phyloP scores from a whole-genome alignment of 1,140 invertebrate genomes.

The Colletes latitarsis region DNA sequence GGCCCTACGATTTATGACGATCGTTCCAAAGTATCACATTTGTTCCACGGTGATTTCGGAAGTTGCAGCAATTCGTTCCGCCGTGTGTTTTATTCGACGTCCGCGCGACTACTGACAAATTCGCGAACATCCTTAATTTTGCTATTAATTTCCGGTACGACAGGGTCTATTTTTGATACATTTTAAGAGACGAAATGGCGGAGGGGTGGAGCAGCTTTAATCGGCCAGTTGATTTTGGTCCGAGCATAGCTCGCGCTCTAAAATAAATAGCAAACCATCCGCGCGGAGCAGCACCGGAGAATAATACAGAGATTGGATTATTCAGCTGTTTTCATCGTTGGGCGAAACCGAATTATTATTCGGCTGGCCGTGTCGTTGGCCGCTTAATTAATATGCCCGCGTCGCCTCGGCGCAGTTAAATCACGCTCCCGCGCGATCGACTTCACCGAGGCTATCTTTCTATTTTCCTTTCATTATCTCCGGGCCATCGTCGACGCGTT shows the following conservation, averaged over 20 bases:
- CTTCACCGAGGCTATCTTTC: neutral
- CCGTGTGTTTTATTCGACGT: neutral
- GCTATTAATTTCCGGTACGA: neutral
- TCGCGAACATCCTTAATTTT: neutral
- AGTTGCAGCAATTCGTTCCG: neutral
- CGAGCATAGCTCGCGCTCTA: neutral
- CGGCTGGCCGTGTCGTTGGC: neutral
- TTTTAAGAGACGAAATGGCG: no score
- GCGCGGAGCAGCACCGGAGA: neutral
- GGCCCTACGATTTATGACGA: constrained; percentile 42
- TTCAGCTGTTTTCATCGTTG: constrained; percentile 11
- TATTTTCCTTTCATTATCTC: constrained; percentile 19
- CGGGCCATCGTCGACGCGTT: no score
- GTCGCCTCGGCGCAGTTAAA: neutral
- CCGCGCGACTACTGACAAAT: neutral
- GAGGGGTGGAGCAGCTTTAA: no score
- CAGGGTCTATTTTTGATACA: no score
- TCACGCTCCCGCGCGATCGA: neutral
- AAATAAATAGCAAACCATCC: neutral
- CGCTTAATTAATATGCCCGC: constrained; percentile 23
- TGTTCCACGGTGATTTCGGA: neutral
- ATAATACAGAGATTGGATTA: constrained; percentile 19
- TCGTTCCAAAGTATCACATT: neutral
- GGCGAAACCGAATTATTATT: constrained; percentile 25
- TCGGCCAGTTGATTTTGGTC: neutral